A percentile compares a stretch with the other conserved stretches of the same genome.
Conservation (phyloP, 2,888 invertebrate genomes). For the Dryomyza anilis region DNA sequence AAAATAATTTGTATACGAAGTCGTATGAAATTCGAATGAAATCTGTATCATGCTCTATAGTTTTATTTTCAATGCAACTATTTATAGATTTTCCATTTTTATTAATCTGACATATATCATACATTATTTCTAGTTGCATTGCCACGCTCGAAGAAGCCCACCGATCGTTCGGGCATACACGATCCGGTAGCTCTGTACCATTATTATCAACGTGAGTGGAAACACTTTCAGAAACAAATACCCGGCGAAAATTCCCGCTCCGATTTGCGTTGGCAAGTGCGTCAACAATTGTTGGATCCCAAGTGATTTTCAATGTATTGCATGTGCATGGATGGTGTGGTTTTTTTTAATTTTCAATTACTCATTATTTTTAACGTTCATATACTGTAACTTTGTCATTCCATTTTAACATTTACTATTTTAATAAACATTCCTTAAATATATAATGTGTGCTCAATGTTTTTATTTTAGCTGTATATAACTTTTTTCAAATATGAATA, state of each 20-base stretch:
- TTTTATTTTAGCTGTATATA: too few species aligned
- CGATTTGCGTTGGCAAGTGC: slow-evolving; percentile 72
- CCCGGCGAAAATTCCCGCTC: slow-evolving; percentile 75
- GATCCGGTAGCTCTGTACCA: slow-evolving; percentile 81
- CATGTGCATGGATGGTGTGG: too few species aligned
- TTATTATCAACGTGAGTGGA: slow-evolving; percentile 76
- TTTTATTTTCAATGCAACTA: too few species aligned
- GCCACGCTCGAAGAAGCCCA: slow-evolving; percentile 37
- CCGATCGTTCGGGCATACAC: slow-evolving; percentile 36
- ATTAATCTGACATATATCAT: not conserved
- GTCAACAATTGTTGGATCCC: slow-evolving; percentile 69
- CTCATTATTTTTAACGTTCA: too few species aligned
- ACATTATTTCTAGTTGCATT: slow-evolving; percentile 38
- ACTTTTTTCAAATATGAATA: too few species aligned
- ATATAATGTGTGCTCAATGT: too few species aligned
- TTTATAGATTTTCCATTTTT: not conserved
- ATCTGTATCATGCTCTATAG: too few species aligned
- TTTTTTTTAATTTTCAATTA: too few species aligned
- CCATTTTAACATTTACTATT: too few species aligned
- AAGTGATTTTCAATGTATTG: not conserved
- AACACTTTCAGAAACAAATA: slow-evolving; percentile 70
- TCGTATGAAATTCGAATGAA: too few species aligned
- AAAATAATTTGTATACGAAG: too few species aligned
- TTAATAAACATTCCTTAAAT: not conserved
- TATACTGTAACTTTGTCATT: too few species aligned